Percentiles rank a stretch among this genome's conserved stretches.
phyloP scores from a whole-genome alignment of 2,888 invertebrate genomes.

The Tenthredo scrophulariae region DNA sequence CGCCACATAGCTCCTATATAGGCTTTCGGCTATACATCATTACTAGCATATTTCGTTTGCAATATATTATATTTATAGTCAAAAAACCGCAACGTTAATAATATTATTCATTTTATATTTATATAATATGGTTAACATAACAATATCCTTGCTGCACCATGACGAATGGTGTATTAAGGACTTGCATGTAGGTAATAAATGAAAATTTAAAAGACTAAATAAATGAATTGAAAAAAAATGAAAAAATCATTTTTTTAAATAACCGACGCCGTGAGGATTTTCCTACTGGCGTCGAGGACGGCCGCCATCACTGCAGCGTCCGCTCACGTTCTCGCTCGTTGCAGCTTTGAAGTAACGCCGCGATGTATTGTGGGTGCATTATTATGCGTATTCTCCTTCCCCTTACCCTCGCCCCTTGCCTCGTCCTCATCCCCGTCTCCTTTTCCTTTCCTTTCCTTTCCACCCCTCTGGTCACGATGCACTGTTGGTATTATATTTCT shows the following conservation, averaged over 20 bases:
- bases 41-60: too few relatives aligned
- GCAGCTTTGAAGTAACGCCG: constrained; percentile 74
- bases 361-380: constrained; percentile 74
- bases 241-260: not conserved
- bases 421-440: not conserved
- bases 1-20: too few relatives aligned
- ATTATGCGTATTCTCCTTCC: constrained; percentile 68
- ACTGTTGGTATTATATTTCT: constrained; percentile 50
- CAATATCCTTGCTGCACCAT: too few relatives aligned
- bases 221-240: not conserved
- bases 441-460: not conserved
- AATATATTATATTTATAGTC: too few relatives aligned
- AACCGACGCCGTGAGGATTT: not conserved
- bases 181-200: not conserved
- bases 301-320: constrained; percentile 57
- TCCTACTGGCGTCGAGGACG: constrained; percentile 66
- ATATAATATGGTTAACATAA: not conserved
- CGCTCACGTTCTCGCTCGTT: constrained; percentile 65
- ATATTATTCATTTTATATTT: not conserved
- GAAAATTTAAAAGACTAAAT: too few relatives aligned
- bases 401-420: not conserved
- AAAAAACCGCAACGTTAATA: not conserved
- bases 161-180: not conserved
- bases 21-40: too few relatives aligned
- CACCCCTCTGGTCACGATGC: constrained; percentile 20